These are phyloP conservation scores for Rhabdomys dilectus DNA, from an alignment of 2,113 vertebrate genomes.

Conservation along the genomic window DNA sequence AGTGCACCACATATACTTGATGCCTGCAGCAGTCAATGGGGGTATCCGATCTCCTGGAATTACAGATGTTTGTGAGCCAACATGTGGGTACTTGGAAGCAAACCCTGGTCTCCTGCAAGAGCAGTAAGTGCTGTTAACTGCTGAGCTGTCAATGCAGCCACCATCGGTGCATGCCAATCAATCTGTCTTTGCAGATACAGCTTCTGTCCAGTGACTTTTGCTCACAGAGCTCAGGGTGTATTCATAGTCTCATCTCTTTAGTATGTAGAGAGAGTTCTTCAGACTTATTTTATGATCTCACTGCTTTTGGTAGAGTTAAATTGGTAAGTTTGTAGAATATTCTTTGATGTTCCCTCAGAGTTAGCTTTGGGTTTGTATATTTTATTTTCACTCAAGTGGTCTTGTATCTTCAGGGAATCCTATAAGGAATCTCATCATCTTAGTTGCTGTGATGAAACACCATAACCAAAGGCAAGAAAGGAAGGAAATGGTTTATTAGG, in stretches of 20 bases:
- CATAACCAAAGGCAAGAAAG: not conserved
- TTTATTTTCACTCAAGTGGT: not conserved
- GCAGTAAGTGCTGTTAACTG: not conserved
- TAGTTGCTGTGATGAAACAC: not conserved
- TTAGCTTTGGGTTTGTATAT: slow-evolving; percentile 8
- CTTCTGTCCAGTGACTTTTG: not conserved
- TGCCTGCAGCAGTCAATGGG: not conserved
- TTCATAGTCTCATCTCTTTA: not conserved
- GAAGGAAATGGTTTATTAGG: not conserved
- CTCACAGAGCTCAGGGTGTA: not conserved
- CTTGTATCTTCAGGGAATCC: not conserved
- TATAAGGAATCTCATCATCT: not conserved
- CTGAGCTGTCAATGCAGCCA: not conserved
- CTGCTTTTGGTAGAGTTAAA: not conserved
- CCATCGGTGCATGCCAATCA: not conserved
- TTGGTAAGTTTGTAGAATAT: not conserved
- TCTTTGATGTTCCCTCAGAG: not conserved
- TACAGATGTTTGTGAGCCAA: not conserved
- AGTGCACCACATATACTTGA: not conserved
- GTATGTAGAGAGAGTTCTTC: not conserved
- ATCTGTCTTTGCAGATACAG: not conserved
- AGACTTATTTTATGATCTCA: not conserved
- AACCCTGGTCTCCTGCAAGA: not conserved
- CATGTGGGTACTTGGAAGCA: not conserved
- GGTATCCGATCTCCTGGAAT: not conserved